These are phyloP conservation scores for Drosophila nr. perissopoda DNA, from an alignment of 2,888 invertebrate genomes.

Conservation along the genomic window DNA sequence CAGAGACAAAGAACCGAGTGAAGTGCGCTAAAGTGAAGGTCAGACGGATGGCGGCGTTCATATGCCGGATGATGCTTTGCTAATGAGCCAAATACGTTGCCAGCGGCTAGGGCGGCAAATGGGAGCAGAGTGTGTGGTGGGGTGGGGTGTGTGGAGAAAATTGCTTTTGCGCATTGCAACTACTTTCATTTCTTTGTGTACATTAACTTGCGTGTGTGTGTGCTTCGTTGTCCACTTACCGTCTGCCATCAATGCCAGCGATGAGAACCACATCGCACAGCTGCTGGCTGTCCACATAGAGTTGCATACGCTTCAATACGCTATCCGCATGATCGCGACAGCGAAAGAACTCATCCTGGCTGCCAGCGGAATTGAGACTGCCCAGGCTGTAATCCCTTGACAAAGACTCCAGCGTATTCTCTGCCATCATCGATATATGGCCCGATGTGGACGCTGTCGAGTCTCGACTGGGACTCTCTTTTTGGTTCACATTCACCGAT, in stretches of 20 bases:
- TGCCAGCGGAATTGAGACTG: conserved; percentile 88
- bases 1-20: conserved; percentile 72
- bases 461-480: conserved; percentile 85
- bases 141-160: conserved; percentile 1
- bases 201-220: neutral
- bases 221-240: conserved; percentile 83
- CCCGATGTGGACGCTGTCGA: conserved; percentile 84
- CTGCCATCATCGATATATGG: conserved; percentile 81
- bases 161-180: conserved; percentile 49
- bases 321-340: conserved; percentile 92
- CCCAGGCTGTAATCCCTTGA: conserved; percentile 89
- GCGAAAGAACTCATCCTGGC: conserved; percentile 92
- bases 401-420: conserved; percentile 85
- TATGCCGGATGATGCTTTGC: conserved; percentile 53
- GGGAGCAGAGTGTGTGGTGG: neutral
- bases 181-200: conserved; percentile 54
- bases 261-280: conserved; percentile 95
- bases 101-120: neutral
- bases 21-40: conserved; percentile 68
- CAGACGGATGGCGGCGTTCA: conserved; percentile 33
- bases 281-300: conserved; percentile 92
- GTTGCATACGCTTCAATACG: conserved; percentile 92
- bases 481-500: conserved; percentile 71
- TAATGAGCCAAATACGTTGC: conserved; percentile 53
- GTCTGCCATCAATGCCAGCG: conserved; percentile 89